A percentile compares a stretch with the other conserved stretches of the same genome.
These are phyloP conservation scores for Seriola quinqueradiata DNA, from an alignment of 2,113 vertebrate genomes.

Conservation along the genomic window DNA sequence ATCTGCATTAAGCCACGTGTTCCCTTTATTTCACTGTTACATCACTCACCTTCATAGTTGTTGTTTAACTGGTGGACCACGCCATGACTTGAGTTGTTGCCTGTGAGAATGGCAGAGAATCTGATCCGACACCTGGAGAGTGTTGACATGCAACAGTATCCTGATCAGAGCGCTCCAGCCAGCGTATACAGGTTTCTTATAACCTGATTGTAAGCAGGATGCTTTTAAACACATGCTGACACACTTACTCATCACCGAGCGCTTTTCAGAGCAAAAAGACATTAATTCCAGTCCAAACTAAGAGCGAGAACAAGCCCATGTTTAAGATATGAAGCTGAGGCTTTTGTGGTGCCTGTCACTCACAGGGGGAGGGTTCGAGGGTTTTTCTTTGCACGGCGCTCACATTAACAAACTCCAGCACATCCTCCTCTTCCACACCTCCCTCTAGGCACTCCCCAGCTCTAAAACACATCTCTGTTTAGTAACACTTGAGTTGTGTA, in stretches of 20 bases:
- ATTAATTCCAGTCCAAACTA: constrained; percentile 20
- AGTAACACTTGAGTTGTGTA: constrained; percentile 68
- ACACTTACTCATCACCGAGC: constrained; percentile 21
- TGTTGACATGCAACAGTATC: background rate
- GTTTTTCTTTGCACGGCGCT: constrained; percentile 37
- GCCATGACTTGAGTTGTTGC: no score
- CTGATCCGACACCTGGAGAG: background rate
- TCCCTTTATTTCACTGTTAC: background rate
- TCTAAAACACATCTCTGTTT: constrained; percentile 63
- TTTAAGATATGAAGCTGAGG: constrained; percentile 39
- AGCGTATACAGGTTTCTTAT: background rate
- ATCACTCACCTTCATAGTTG: background rate
- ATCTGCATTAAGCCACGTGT: background rate
- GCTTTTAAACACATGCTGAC: background rate
- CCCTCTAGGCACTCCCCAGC: constrained; percentile 45
- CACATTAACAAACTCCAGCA: constrained; percentile 64
- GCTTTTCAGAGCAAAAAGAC: constrained; percentile 14
- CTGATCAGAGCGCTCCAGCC: background rate
- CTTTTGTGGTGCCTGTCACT: constrained; percentile 43
- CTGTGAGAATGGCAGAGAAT: background rate
- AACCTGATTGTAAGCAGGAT: background rate
- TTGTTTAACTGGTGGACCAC: background rate
- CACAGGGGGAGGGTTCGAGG: constrained; percentile 34
- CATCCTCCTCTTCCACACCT: constrained; percentile 44
- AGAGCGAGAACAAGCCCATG: constrained; percentile 22